Percentiles rank a stretch among this genome's conserved stretches.
These are phyloP conservation scores for Cassiopea andromeda DNA, from an alignment of 30 jellyfish, hydroid and myxozoan genomes.

Conservation along the genomic window DNA sequence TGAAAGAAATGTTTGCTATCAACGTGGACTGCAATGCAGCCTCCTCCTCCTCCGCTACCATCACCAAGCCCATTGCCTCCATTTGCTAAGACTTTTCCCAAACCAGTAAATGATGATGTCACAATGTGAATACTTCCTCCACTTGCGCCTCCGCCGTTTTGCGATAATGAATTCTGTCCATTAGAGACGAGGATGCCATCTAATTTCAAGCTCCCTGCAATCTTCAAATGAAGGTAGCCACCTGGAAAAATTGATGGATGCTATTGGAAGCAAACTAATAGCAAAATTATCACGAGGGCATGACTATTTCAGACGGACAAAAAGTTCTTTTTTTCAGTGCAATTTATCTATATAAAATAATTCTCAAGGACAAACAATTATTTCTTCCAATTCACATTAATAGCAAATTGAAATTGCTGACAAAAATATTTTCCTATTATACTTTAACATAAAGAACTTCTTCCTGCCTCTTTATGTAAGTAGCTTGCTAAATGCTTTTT, in stretches of 20 bases:
- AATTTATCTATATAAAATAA: too few species aligned
- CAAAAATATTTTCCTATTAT: too few species aligned
- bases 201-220: slow-evolving; percentile 25
- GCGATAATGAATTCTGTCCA: slow-evolving; percentile 30
- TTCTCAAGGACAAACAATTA: too few species aligned
- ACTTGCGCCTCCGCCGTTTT: slow-evolving; percentile 68
- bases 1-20: slow-evolving; percentile 8
- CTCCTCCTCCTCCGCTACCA: slow-evolving; percentile 78
- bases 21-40: slow-evolving; percentile 74
- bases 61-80: slow-evolving; percentile 65
- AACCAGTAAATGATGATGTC: slow-evolving; percentile 38
- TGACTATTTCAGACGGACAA: too few species aligned
- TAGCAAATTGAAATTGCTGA: too few species aligned
- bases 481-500: too few species aligned
- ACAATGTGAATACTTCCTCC: slow-evolving; percentile 59
- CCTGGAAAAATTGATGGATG: neutral
- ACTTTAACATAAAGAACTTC: too few species aligned
- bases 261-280: too few species aligned
- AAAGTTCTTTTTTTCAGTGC: too few species aligned
- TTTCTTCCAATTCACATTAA: too few species aligned
- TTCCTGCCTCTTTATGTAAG: too few species aligned
- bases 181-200: slow-evolving; percentile 66
- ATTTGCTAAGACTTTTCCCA: slow-evolving; percentile 44
- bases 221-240: slow-evolving; percentile 32
- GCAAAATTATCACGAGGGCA: too few species aligned